Evolutionary conservation across 2,113 vertebrate species (phyloP).

Genomic region (Monopterus albus): DNA sequence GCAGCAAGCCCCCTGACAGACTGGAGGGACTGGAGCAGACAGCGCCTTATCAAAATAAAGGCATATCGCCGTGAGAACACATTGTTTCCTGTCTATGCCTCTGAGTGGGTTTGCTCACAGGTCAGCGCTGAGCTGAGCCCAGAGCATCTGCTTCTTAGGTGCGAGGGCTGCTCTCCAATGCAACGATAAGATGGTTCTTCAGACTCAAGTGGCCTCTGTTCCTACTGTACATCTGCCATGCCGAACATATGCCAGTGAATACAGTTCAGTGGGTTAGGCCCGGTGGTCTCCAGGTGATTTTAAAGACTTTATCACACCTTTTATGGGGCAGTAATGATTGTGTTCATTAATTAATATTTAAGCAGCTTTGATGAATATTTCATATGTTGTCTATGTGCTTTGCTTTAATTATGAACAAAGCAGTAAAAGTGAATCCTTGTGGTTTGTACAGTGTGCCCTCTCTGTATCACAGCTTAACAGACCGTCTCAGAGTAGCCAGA

Average conservation of each 20-base stretch:
- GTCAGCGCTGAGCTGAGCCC: constrained; percentile 44
- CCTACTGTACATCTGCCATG: constrained; percentile 20
- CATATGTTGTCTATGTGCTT: constrained; percentile 40
- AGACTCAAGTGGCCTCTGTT: constrained; percentile 40
- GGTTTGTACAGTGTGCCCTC: constrained; percentile 34
- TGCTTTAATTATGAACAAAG: constrained; percentile 61
- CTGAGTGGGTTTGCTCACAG: constrained; percentile 68
- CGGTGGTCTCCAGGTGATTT: constrained; percentile 8
- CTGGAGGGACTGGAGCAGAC: constrained; percentile 48
- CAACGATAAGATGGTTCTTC: constrained; percentile 41
- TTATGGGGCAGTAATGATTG: constrained; percentile 27
- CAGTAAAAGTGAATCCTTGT: constrained; percentile 36
- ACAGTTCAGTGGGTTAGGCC: constrained; percentile 39
- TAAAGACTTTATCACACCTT: constrained; percentile 12
- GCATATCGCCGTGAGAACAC: constrained; percentile 53
- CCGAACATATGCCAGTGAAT: constrained; percentile 21
- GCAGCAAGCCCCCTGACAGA: constrained; percentile 58
- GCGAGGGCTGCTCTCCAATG: constrained; percentile 23
- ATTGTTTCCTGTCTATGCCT: constrained; percentile 45
- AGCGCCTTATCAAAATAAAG: constrained; percentile 66
- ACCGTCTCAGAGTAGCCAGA: constrained; percentile 41
- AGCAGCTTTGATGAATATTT: constrained; percentile 62
- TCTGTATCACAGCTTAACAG: constrained; percentile 60
- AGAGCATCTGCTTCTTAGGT: constrained; percentile 39
- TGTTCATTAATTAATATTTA: constrained; percentile 66